A percentile compares a stretch with the other conserved stretches of the same genome.
These are phyloP conservation scores for Deilephila porcellus DNA, from an alignment of 2,888 invertebrate genomes.

Conservation along the genomic window DNA sequence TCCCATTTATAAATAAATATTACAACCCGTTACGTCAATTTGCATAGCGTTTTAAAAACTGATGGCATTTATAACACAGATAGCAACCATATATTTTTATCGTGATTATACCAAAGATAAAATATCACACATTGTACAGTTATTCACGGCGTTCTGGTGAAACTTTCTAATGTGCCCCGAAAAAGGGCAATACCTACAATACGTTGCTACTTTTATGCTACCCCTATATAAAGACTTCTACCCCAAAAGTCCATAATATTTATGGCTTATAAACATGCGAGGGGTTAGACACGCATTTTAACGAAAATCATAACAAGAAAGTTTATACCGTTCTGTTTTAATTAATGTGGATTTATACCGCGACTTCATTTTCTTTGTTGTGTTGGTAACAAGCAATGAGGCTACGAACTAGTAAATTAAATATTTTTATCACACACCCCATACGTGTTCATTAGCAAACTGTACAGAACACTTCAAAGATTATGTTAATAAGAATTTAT, in stretches of 20 bases:
- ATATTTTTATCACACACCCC: too few relatives aligned
- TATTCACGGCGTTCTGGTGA: background rate
- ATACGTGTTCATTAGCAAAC: too few relatives aligned
- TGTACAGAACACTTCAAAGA: too few relatives aligned
- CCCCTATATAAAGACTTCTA: constrained; percentile 49
- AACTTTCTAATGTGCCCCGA: background rate
- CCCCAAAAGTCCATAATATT: constrained; percentile 64
- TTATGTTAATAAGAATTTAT: too few relatives aligned
- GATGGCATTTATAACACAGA: constrained; percentile 18
- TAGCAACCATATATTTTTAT: constrained; percentile 5
- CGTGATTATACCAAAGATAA: constrained; percentile 5
- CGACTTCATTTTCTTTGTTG: background rate
- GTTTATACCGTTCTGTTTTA: background rate
- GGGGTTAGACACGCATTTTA: constrained; percentile 46
- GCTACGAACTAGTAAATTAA: too few relatives aligned
- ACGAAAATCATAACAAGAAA: constrained; percentile 13
- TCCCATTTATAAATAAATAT: constrained; percentile 6
- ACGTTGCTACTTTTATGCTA: constrained; percentile 31
- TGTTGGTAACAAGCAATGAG: background rate
- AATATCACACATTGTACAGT: constrained; percentile 10
- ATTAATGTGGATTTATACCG: background rate
- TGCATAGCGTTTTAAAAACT: constrained; percentile 9
- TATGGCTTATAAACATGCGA: constrained; percentile 71
- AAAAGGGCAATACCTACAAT: background rate
- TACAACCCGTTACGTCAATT: constrained; percentile 23